A percentile compares a stretch with the other conserved stretches of the same genome.
These are phyloP conservation scores for Hystrix brachyura DNA, from an alignment of 2,113 vertebrate species.

Conservation along the genomic window DNA sequence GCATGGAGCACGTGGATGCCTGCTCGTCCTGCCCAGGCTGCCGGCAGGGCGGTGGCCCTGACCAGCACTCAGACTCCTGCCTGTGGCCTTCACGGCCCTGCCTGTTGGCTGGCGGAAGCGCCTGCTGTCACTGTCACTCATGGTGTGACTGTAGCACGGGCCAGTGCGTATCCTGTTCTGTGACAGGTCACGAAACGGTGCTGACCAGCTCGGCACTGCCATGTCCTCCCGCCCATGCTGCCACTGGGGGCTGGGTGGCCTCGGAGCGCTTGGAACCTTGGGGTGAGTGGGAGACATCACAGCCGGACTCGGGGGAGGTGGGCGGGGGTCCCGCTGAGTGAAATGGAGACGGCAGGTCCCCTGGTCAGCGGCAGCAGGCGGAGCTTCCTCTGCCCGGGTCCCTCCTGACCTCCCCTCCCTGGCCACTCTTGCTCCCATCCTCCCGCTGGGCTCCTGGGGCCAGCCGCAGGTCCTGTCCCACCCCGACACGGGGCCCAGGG, in stretches of 20 bases:
- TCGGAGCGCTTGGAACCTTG: fast-evolving
- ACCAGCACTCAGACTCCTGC: fast-evolving
- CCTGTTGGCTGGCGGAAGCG: neutral
- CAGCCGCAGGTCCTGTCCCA: fast-evolving
- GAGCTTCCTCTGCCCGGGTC: neutral
- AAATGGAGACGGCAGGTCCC: neutral
- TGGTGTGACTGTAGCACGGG: neutral
- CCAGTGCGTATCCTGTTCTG: neutral
- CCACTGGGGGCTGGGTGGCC: neutral
- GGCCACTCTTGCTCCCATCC: too few relatives aligned
- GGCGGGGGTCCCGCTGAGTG: neutral
- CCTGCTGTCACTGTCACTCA: fast-evolving
- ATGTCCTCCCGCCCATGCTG: too few relatives aligned
- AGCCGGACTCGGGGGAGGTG: neutral
- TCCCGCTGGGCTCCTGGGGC: neutral
- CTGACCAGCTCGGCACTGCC: fast-evolving
- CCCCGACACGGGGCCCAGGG: fast-evolving
- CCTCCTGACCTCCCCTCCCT: neutral
- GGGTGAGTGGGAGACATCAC: neutral
- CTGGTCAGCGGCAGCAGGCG: neutral
- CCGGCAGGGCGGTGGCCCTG: neutral
- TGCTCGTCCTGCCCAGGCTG: fast-evolving
- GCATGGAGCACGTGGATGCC: fast-evolving
- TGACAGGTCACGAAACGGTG: neutral
- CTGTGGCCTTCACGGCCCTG: neutral